Conservation (phyloP, 2,113 vertebrate genomes). For the Tetrao urogallus region DNA sequence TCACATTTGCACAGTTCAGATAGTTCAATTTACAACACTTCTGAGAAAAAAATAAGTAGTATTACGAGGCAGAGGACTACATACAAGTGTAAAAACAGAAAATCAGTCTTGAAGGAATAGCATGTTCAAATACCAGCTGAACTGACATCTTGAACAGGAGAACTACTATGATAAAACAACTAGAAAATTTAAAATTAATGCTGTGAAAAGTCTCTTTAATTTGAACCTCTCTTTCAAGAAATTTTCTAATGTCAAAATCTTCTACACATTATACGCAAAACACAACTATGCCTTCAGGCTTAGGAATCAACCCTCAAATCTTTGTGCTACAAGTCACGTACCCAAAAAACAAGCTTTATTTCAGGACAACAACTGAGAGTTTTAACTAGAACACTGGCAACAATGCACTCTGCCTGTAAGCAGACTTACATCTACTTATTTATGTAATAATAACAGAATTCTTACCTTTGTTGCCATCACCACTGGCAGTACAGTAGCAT, state of each 20-base stretch:
- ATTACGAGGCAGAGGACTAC: neutral
- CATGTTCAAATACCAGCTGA: conserved; percentile 6
- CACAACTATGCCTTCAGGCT: neutral
- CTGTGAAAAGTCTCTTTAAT: conserved; percentile 8
- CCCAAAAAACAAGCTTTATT: neutral
- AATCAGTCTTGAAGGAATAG: conserved; percentile 23
- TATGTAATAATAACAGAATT: neutral
- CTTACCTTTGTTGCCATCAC: neutral
- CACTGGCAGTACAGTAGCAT: neutral
- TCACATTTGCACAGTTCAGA: neutral
- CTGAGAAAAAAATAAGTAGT: conserved; percentile 3
- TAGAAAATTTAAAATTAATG: conserved; percentile 11
- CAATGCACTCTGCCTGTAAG: neutral
- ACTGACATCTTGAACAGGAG: neutral
- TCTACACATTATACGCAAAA: neutral
- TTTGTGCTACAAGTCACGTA: neutral
- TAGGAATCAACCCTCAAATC: neutral
- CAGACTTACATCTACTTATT: neutral
- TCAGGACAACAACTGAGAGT: neutral
- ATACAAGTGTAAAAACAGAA: neutral
- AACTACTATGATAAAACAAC: neutral
- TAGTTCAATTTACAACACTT: conserved; percentile 2
- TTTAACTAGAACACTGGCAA: neutral
- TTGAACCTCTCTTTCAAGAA: conserved; percentile 7
- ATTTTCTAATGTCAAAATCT: neutral